phyloP scores from a whole-genome alignment of 2,797 vertebrate species.

The Spea hammondii region DNA sequence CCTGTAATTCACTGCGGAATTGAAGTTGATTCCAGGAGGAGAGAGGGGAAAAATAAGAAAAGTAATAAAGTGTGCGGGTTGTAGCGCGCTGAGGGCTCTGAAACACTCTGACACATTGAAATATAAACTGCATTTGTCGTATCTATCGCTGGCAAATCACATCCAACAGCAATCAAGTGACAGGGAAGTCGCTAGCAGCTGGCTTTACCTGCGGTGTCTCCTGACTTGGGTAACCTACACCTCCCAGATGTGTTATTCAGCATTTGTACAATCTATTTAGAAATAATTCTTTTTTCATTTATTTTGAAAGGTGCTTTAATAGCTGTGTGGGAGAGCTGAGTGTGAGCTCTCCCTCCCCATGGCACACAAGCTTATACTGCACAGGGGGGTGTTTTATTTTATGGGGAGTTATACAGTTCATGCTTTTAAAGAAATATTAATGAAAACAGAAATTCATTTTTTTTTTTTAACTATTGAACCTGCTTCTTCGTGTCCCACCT shows the following conservation, averaged over 20 bases:
- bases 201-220: slow-evolving; percentile 16
- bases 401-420: too few species aligned
- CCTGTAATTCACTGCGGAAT: slow-evolving; percentile 81
- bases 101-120: slow-evolving; percentile 82
- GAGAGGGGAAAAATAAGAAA: slow-evolving; percentile 62
- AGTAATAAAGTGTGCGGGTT: slow-evolving; percentile 79
- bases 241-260: background rate
- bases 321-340: too few species aligned
- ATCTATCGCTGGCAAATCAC: slow-evolving; percentile 66
- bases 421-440: too few species aligned
- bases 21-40: slow-evolving; percentile 72
- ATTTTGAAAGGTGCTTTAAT: background rate
- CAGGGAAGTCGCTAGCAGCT: slow-evolving; percentile 33
- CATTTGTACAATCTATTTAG: background rate
- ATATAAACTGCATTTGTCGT: slow-evolving; percentile 81
- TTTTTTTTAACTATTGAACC: too few species aligned
- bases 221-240: background rate
- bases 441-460: too few species aligned
- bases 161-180: slow-evolving; percentile 50
- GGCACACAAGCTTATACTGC: too few species aligned
- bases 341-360: too few species aligned
- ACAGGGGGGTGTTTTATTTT: too few species aligned
- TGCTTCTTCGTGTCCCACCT: too few species aligned
- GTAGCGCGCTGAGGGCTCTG: slow-evolving; percentile 73
- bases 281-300: background rate